These are phyloP conservation scores for Drosophila guanche DNA, from an alignment of 1,140 invertebrate species.

Conservation along the genomic window DNA sequence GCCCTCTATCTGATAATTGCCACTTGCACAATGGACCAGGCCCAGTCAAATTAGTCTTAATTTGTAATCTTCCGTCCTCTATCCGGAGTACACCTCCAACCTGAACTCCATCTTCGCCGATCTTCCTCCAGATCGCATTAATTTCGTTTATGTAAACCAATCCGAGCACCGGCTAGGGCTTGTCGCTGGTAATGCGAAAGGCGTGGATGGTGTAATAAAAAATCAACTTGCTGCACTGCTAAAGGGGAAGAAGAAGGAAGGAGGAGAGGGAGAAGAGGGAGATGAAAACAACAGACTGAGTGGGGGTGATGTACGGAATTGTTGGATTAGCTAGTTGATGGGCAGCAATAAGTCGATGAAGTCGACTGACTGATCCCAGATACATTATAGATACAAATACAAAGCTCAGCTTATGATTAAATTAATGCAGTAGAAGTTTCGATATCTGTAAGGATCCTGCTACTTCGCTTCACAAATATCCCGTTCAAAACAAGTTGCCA, in stretches of 20 bases:
- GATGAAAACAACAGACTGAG: not conserved
- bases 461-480: no score
- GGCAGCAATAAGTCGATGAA: no score
- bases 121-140: constrained; percentile 50
- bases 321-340: no score
- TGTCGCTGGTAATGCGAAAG: constrained; percentile 71
- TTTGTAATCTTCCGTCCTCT: constrained; percentile 55
- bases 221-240: constrained; percentile 62
- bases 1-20: constrained; percentile 73
- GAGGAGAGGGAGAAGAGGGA: not conserved
- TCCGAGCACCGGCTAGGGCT: constrained; percentile 39
- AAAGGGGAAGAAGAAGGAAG: not conserved
- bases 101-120: not conserved
- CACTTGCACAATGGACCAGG: constrained; percentile 31
- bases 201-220: constrained; percentile 77
- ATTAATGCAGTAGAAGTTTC: no score
- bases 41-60: constrained; percentile 71
- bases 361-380: no score
- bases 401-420: no score
- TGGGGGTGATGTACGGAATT: no score
- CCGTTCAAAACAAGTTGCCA: constrained; percentile 61
- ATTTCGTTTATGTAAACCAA: constrained; percentile 79
- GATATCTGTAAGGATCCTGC: no score
- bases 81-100: not conserved
- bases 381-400: no score